These are phyloP conservation scores for Pluvianellus socialis DNA, from an alignment of 2,113 vertebrate genomes.

Conservation along the genomic window DNA sequence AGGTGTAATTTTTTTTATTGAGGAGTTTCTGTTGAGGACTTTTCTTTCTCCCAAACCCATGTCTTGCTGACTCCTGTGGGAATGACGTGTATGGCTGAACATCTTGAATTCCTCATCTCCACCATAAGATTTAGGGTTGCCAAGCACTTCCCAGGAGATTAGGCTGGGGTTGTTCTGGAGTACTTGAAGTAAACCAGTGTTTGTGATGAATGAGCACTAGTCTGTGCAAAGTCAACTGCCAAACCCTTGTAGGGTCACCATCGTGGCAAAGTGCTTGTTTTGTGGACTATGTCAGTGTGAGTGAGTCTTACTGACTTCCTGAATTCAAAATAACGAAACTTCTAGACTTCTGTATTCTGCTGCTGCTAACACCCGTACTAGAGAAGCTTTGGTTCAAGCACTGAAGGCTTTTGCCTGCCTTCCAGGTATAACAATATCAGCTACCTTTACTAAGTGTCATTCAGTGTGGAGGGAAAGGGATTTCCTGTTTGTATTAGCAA, in stretches of 20 bases:
- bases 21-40: neutral
- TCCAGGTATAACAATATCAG: neutral
- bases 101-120: neutral
- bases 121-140: neutral
- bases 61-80: neutral
- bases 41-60: neutral
- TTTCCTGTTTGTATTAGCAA: neutral
- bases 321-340: neutral
- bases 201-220: neutral
- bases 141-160: neutral
- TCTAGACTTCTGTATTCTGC: neutral
- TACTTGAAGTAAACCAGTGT: neutral
- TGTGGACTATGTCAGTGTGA: neutral
- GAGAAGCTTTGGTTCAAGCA: neutral
- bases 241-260: neutral
- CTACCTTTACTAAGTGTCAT: neutral
- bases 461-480: neutral
- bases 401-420: neutral
- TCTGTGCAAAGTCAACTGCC: neutral
- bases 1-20: neutral
- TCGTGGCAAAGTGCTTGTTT: neutral
- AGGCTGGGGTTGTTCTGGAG: neutral
- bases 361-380: neutral
- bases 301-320: neutral
- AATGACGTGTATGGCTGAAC: neutral